phyloP scores from a whole-genome alignment of 2,888 invertebrate genomes.

The Schizotus pectinicornis region DNA sequence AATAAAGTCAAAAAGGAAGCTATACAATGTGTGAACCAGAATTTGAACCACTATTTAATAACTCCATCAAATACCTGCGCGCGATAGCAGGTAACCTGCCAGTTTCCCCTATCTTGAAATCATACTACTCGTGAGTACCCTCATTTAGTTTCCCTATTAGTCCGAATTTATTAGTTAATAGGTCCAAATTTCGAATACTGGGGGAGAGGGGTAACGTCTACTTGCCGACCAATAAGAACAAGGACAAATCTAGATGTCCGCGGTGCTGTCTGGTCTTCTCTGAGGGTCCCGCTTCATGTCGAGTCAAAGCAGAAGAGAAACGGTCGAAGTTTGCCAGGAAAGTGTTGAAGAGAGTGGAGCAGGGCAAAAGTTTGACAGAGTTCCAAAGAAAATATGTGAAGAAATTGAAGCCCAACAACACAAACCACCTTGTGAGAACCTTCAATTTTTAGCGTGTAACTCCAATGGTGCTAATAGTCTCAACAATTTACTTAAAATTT shows the following conservation, averaged over 20 bases:
- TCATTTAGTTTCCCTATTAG: background rate
- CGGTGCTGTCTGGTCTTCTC: constrained; percentile 38
- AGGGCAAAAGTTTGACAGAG: constrained; percentile 24
- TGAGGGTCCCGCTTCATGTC: constrained; percentile 27
- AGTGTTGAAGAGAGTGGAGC: constrained; percentile 31
- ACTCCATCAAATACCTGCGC: constrained; percentile 34
- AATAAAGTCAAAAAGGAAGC: no score
- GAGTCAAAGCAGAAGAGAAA: constrained; percentile 28
- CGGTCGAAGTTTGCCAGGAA: constrained; percentile 35
- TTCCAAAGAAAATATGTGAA: constrained; percentile 37
- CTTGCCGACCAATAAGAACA: constrained; percentile 30
- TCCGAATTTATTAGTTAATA: constrained; percentile 12
- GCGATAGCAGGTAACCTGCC: constrained; percentile 23
- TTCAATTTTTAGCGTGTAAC: background rate
- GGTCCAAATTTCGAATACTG: constrained; percentile 30
- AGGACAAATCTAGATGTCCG: constrained; percentile 32
- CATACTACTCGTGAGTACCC: constrained; percentile 40
- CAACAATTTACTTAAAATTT: no score
- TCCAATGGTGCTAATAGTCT: no score
- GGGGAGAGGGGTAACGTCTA: constrained; percentile 28
- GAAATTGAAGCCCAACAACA: constrained; percentile 15
- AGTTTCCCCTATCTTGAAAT: constrained; percentile 32
- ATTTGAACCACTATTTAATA: constrained; percentile 9
- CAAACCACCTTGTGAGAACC: constrained; percentile 32
- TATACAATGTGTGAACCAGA: background rate